These are phyloP conservation scores for Cyanoliseus patagonus DNA, from an alignment of 2,113 vertebrate genomes.

Conservation along the genomic window DNA sequence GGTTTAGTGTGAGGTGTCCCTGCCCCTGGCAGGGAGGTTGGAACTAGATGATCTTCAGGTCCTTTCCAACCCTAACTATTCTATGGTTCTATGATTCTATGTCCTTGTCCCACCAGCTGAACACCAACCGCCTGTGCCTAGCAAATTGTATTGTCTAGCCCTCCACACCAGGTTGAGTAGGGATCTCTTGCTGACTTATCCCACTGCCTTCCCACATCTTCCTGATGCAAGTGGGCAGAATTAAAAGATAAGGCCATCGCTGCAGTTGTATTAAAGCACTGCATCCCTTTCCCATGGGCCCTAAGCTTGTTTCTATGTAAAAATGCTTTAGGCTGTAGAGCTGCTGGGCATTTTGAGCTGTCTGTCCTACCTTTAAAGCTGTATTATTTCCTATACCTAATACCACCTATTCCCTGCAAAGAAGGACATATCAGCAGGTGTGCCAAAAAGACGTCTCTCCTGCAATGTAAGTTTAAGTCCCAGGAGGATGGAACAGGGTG, in stretches of 20 bases:
- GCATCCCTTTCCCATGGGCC: not conserved
- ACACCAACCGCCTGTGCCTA: rapidly evolving
- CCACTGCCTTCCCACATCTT: not conserved
- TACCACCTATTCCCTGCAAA: not conserved
- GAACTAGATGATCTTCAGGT: no score
- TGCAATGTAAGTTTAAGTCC: not conserved
- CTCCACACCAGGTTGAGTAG: not conserved
- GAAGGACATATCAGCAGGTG: not conserved
- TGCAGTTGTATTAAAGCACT: not conserved
- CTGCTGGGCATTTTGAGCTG: not conserved
- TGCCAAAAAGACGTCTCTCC: not conserved
- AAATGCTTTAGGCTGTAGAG: not conserved
- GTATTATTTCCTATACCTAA: not conserved
- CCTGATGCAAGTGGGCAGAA: not conserved
- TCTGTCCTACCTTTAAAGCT: not conserved
- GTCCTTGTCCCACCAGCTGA: not conserved
- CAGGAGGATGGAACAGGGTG: not conserved
- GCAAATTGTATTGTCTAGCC: not conserved
- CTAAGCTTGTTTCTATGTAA: not conserved
- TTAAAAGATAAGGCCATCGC: not conserved
- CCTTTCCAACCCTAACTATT: no score
- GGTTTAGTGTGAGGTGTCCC: no score
- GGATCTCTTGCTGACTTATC: not conserved
- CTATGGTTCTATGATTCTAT: not conserved
- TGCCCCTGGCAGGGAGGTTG: no score